phyloP scores from a whole-genome alignment of 2,888 invertebrate genomes.

The Euplagia quadripunctaria region DNA sequence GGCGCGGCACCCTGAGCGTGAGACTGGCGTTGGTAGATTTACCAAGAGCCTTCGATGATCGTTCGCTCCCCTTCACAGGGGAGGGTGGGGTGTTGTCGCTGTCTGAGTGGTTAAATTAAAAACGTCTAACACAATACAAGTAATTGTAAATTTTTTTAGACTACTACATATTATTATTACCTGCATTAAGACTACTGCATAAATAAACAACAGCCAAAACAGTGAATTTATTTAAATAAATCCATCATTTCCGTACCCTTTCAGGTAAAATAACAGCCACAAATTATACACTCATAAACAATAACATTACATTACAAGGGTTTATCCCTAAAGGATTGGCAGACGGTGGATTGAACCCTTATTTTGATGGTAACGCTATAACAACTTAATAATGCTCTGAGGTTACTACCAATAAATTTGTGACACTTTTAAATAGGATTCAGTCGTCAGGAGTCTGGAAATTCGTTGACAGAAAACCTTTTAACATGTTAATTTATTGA shows the following conservation, averaged over 20 bases:
- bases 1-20: too few relatives aligned
- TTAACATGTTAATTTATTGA: background rate
- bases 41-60: too few relatives aligned
- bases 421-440: background rate
- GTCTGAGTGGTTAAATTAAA: too few relatives aligned
- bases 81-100: too few relatives aligned
- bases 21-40: too few relatives aligned
- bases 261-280: slow-evolving; percentile 12
- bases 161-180: too few relatives aligned
- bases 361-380: slow-evolving; percentile 13
- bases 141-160: too few relatives aligned
- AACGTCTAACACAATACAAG: too few relatives aligned
- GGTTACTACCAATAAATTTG: slow-evolving; percentile 7
- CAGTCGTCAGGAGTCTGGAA: background rate
- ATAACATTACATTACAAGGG: slow-evolving; percentile 12
- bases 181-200: too few relatives aligned
- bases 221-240: background rate
- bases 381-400: slow-evolving; percentile 10
- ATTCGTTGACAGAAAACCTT: background rate
- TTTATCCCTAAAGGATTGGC: slow-evolving; percentile 7
- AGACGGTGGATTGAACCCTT: slow-evolving; percentile 12
- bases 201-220: slow-evolving; percentile 6
- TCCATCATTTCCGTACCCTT: slow-evolving; percentile 11
- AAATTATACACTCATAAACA: slow-evolving; percentile 15
- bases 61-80: too few relatives aligned